phyloP scores from a whole-genome alignment of 2,113 vertebrate species.

The Mastomys natalensis region DNA sequence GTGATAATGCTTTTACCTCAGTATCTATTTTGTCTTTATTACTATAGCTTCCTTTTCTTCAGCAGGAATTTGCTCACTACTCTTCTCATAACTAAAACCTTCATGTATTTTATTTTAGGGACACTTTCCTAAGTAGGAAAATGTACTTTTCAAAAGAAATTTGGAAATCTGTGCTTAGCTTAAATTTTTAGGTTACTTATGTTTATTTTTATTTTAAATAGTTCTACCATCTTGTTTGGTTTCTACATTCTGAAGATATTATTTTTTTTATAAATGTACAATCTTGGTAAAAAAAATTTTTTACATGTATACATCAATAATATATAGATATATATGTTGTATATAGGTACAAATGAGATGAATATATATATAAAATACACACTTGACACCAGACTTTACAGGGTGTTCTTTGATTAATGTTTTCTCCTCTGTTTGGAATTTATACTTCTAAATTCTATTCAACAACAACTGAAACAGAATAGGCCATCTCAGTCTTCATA shows the following conservation, averaged over 20 bases:
- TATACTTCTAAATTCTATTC: constrained; percentile 6
- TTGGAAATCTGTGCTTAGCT: constrained; percentile 6
- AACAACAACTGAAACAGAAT: constrained; percentile 38
- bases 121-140: not conserved
- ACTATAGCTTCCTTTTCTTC: not conserved
- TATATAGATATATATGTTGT: not conserved
- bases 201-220: constrained; percentile 37
- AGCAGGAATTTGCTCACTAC: not conserved
- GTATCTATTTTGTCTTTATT: constrained; percentile 5
- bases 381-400: not conserved
- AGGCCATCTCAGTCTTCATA: not conserved
- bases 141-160: constrained; percentile 36
- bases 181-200: not conserved
- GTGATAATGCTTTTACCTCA: constrained; percentile 19
- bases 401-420: not conserved
- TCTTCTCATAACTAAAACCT: constrained; percentile 15
- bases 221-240: not conserved
- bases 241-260: not conserved
- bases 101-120: not conserved
- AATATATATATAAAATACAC: not conserved
- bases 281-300: not conserved
- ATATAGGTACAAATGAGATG: too few relatives aligned
- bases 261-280: not conserved
- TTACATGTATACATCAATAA: not conserved
- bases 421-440: constrained; percentile 44